Evolutionary conservation across 2,888 invertebrate genomes (phyloP), one percentile per base, ranked within the genome.

Genomic region (Corbicula japonica): DNA sequence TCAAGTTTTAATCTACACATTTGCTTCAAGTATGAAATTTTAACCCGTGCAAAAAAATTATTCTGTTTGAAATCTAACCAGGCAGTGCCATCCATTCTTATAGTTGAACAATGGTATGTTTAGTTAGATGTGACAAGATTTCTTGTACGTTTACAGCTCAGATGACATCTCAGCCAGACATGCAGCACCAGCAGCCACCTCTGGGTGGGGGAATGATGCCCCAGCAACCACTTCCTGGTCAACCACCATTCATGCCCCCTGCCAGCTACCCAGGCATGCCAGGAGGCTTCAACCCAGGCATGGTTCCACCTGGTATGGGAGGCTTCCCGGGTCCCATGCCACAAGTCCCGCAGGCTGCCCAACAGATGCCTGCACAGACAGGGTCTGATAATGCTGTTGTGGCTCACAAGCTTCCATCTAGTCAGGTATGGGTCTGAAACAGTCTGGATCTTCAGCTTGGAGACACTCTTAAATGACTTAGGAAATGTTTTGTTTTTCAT

Each of bases 281-380:
- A 23, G 88, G 81, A 58, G 87, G 88, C 15, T 89, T 90, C 71
- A 88, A 84, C 54, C 90, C 89, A 8, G 81, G 75, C 52, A 84
- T 89, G 86, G 83, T 90, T 63, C 90, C 91, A 23, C 89, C 89
- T 41, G 87, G 88, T 1, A 86, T 88, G 54, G 48, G 54, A 18
- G 74, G 70, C 15, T 80, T 76, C 32, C 58, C 63, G 44, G 84
- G 79, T 32, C 83, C 77, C 15, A 84, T 83, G 50, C 76, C 80
- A 12, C 82, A 80, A 71, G 50, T 73, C 26, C 82, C 80, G 28
- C 76, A 66, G 46, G 46, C 74, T 26, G 50, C 74, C 6, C 52
- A 23, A 58, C 63, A 61, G 52, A 66, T 44, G 32, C 61, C 41
- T n/a, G 56, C 38, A 23, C 65, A 65, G 38, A 38, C 52, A 30